Evolutionary conservation across 1,140 invertebrate species (phyloP).

Genomic region (Hyposmocoma kahamanoa): DNA sequence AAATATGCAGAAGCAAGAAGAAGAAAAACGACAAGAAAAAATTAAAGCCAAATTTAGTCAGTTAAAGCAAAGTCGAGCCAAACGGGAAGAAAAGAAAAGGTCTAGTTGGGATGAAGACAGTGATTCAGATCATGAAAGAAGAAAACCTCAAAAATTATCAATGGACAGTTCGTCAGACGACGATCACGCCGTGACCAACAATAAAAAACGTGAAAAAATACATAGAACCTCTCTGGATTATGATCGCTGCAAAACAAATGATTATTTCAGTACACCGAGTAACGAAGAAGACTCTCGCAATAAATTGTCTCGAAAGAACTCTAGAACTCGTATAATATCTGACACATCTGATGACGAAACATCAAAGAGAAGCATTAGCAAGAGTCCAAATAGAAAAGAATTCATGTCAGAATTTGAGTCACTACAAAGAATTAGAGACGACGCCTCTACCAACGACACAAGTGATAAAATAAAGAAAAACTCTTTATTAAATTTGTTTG

Average conservation of each 20-base stretch:
- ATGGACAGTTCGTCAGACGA: slow-evolving; percentile 76
- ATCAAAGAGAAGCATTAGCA: slow-evolving; percentile 51
- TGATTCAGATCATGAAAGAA: slow-evolving; percentile 74
- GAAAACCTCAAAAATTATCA: slow-evolving; percentile 65
- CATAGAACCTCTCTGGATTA: slow-evolving; percentile 63
- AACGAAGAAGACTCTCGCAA: slow-evolving; percentile 63
- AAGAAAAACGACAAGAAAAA: slow-evolving; percentile 89
- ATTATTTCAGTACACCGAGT: slow-evolving; percentile 40
- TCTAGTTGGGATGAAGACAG: slow-evolving; percentile 91
- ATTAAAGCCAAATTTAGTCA: slow-evolving; percentile 92
- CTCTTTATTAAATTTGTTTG: slow-evolving; percentile 57
- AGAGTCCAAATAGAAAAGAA: slow-evolving; percentile 66
- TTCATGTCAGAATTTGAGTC: slow-evolving; percentile 69
- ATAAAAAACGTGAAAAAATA: slow-evolving; percentile 57
- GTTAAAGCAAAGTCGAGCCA: slow-evolving; percentile 89
- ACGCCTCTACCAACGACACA: slow-evolving; percentile 31
- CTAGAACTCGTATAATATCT: slow-evolving; percentile 74
- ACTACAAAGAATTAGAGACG: slow-evolving; percentile 39
- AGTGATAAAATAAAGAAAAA: slow-evolving; percentile 64
- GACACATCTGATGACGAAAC: slow-evolving; percentile 76
- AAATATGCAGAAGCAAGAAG: slow-evolving; percentile 92
- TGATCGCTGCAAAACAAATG: slow-evolving; percentile 52
- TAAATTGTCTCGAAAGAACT: slow-evolving; percentile 73
- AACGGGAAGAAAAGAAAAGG: slow-evolving; percentile 90
- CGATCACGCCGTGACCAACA: slow-evolving; percentile 56